A percentile compares a stretch with the other conserved stretches of the same genome.
Evolutionary conservation across 2,113 vertebrate genomes (phyloP).

Genomic region (Egretta garzetta): DNA sequence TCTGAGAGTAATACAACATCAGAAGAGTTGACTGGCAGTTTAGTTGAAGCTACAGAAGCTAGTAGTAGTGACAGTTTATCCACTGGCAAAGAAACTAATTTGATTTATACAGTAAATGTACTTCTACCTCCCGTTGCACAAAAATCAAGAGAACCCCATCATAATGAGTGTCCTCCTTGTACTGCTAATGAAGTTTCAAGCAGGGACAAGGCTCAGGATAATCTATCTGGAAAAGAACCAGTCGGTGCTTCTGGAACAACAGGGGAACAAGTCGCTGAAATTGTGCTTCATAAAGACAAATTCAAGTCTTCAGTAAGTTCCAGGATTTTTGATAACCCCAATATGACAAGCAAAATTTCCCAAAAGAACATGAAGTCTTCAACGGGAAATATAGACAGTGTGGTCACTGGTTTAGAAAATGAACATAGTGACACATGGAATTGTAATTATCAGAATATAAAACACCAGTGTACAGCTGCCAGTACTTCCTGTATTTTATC

Average conservation of each 20-base stretch:
- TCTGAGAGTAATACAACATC: neutral
- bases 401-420: neutral
- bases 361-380: neutral
- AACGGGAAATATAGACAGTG: neutral
- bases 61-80: neutral
- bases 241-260: constrained; percentile 1
- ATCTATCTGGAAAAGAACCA: constrained; percentile 29
- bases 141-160: neutral
- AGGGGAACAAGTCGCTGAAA: neutral
- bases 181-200: neutral
- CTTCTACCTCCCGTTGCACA: neutral
- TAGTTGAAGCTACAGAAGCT: neutral
- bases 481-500: constrained; percentile 6
- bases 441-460: neutral
- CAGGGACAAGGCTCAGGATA: constrained; percentile 17
- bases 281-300: neutral
- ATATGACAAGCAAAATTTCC: neutral
- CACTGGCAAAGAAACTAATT: neutral
- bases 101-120: neutral
- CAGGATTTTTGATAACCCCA: neutral
- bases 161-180: neutral
- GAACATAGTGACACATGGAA: neutral
- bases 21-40: neutral
- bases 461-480: neutral
- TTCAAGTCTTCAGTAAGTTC: neutral